Evolutionary conservation across 2,888 invertebrate genomes (phyloP).

Genomic region (Andrena fulva): DNA sequence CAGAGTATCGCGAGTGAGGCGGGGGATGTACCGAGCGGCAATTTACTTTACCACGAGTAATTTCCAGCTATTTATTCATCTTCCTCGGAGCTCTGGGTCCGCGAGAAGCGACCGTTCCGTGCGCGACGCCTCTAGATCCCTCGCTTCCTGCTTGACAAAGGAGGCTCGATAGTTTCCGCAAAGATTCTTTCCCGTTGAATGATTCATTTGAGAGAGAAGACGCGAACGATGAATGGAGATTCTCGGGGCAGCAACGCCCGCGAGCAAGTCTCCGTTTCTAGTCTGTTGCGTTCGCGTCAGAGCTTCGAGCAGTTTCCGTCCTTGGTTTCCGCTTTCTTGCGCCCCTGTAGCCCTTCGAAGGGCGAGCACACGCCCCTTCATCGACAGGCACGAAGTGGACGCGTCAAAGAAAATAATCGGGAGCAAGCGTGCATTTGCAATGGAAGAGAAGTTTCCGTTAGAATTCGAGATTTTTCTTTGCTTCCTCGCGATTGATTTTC

Average conservation of each 20-base stretch:
- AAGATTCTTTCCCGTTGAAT: neutral
- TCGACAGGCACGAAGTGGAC: neutral
- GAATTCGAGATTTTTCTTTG: too few relatives aligned
- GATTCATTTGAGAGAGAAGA: neutral
- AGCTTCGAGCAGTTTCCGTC: slow-evolving; percentile 41
- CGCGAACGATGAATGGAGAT: slow-evolving; percentile 14
- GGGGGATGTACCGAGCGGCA: slow-evolving; percentile 26
- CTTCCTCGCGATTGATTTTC: too few relatives aligned
- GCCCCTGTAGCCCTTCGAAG: neutral
- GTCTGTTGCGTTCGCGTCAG: slow-evolving; percentile 35
- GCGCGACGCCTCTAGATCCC: neutral
- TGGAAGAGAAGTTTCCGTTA: too few relatives aligned
- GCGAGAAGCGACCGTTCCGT: neutral
- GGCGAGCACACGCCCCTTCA: neutral
- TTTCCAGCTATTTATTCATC: slow-evolving; percentile 48
- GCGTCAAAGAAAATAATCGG: neutral
- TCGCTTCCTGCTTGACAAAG: neutral
- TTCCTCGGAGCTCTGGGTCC: neutral
- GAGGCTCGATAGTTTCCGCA: neutral
- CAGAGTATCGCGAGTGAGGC: neutral
- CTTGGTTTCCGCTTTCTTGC: slow-evolving; percentile 32
- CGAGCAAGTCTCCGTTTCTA: slow-evolving; percentile 24
- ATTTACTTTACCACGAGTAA: slow-evolving; percentile 54
- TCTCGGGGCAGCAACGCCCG: neutral
- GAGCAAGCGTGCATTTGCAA: neutral